These are phyloP conservation scores for Stegodyphus dumicola DNA, from an alignment of 1,140 invertebrate species.

Conservation along the genomic window DNA sequence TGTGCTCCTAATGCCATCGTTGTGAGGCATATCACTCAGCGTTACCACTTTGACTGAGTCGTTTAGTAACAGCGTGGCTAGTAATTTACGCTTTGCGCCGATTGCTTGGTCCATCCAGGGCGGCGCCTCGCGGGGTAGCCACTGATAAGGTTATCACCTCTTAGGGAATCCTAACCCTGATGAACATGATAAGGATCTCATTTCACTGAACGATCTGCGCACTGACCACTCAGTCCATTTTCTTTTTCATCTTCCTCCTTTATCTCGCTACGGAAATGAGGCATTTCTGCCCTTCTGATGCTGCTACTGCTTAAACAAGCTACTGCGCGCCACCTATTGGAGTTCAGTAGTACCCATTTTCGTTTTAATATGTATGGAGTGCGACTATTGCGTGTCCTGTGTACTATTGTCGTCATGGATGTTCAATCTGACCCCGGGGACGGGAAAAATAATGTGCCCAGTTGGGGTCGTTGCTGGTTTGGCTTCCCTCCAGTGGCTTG, in stretches of 20 bases:
- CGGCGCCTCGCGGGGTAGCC: no score
- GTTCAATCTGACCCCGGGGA: constrained; percentile 42
- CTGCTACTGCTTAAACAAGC: background rate
- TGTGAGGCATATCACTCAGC: no score
- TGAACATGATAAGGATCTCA: constrained; percentile 38
- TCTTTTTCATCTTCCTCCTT: constrained; percentile 5
- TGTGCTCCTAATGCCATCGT: no score
- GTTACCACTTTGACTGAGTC: no score
- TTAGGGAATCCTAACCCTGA: constrained; percentile 6
- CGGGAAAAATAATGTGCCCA: constrained; percentile 54
- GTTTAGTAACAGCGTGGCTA: no score
- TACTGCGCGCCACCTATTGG: constrained; percentile 19
- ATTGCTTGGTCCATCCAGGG: background rate
- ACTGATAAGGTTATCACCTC: background rate
- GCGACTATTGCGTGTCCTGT: constrained; percentile 43
- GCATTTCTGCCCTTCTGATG: background rate
- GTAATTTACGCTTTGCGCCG: no score
- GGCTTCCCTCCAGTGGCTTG: constrained; percentile 24
- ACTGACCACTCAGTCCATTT: constrained; percentile 28
- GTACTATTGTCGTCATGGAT: constrained; percentile 37
- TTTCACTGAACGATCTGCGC: constrained; percentile 13
- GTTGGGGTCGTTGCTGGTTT: constrained; percentile 8
- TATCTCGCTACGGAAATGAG: constrained; percentile 14
- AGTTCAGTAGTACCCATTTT: background rate
- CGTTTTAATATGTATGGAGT: constrained; percentile 50